Conservation (phyloP, 2,113 vertebrate species). For the Apus apus region DNA sequence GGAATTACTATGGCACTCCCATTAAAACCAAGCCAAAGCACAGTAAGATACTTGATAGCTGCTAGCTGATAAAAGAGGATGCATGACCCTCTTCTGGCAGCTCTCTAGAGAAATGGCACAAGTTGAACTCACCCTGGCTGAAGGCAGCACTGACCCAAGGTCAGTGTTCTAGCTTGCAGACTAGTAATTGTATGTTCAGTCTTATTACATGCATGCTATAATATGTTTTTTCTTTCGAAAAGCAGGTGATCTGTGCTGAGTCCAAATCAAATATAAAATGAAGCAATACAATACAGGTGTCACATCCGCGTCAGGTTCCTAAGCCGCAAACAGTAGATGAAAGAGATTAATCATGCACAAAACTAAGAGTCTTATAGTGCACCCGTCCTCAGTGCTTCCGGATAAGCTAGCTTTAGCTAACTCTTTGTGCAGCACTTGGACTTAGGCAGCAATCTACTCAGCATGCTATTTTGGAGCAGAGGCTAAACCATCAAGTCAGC, state of each 20-base stretch:
- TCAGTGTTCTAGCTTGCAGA: not conserved
- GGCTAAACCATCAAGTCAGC: not conserved
- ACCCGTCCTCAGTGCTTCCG: not conserved
- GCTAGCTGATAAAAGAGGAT: not conserved
- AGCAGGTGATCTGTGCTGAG: not conserved
- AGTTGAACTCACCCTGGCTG: not conserved
- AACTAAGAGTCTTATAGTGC: not conserved
- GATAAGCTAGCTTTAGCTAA: not conserved
- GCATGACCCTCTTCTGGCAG: not conserved
- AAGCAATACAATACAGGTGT: not conserved
- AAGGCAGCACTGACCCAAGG: not conserved
- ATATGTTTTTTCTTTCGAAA: not conserved
- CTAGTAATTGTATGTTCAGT: not conserved
- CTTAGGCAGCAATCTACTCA: not conserved
- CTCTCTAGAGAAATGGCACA: rapidly evolving
- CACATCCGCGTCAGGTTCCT: not conserved
- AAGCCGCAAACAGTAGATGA: not conserved
- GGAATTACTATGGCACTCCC: not conserved
- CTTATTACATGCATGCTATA: not conserved
- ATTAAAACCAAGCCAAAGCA: not conserved
- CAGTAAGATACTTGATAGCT: not conserved
- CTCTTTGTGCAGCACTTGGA: not conserved
- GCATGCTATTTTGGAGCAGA: not conserved
- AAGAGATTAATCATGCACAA: conserved; percentile 4
- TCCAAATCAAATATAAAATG: not conserved